These are phyloP conservation scores for Stenichneumon culpator DNA, from an alignment of 2,888 invertebrate genomes.

Conservation along the genomic window DNA sequence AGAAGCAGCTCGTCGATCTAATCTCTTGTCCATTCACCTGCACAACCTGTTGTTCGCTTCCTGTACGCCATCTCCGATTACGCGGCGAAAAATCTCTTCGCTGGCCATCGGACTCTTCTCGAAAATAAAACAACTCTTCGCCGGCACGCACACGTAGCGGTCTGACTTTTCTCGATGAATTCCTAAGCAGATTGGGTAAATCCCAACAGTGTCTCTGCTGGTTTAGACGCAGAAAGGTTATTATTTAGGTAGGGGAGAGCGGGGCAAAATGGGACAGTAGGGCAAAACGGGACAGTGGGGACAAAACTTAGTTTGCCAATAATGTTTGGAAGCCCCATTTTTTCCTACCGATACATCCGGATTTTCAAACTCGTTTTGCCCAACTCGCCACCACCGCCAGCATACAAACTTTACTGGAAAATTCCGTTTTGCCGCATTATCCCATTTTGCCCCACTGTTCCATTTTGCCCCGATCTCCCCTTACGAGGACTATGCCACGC, in stretches of 20 bases:
- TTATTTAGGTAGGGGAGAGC: too few species aligned
- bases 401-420: too few species aligned
- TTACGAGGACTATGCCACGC: background rate
- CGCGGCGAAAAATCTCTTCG: constrained; percentile 66
- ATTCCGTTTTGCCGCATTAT: too few species aligned
- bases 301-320: too few species aligned
- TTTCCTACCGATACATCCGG: too few species aligned
- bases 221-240: constrained; percentile 15
- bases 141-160: background rate
- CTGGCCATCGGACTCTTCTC: constrained; percentile 34
- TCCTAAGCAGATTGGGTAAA: constrained; percentile 43
- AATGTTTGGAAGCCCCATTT: too few species aligned
- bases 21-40: constrained; percentile 74
- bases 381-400: too few species aligned
- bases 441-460: too few species aligned
- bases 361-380: too few species aligned
- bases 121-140: constrained; percentile 17
- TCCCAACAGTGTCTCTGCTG: constrained; percentile 33
- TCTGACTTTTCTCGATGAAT: constrained; percentile 18
- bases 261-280: too few species aligned
- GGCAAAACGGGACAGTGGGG: too few species aligned
- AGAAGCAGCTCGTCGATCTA: constrained; percentile 50
- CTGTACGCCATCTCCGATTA: constrained; percentile 74
- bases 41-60: constrained; percentile 72
- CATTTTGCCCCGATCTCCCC: too few species aligned